These are phyloP conservation scores for Achatina immaculata DNA, from an alignment of 1,140 invertebrate genomes.

Conservation along the genomic window DNA sequence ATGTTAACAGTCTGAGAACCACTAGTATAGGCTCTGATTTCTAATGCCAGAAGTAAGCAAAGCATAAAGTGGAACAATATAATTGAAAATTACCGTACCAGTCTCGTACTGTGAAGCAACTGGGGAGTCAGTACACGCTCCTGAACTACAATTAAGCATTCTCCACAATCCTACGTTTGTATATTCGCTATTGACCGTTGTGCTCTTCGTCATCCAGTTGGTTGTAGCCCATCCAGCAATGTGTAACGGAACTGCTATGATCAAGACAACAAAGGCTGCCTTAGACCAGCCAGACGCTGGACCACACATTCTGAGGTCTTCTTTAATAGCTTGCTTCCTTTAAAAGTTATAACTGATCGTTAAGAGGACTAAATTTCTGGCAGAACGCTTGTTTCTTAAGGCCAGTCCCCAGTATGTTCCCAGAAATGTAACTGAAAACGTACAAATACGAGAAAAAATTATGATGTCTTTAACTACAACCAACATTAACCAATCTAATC, in stretches of 20 bases:
- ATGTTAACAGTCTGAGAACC: too few relatives aligned
- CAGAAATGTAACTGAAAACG: too few relatives aligned
- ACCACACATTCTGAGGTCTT: constrained; percentile 37
- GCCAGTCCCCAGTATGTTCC: too few relatives aligned
- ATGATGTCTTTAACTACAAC: too few relatives aligned
- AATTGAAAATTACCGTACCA: constrained; percentile 29
- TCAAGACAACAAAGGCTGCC: constrained; percentile 35
- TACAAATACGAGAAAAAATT: too few relatives aligned
- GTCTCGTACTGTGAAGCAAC: constrained; percentile 35
- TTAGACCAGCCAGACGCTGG: constrained; percentile 43
- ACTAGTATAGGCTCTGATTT: too few relatives aligned
- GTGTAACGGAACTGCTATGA: constrained; percentile 38
- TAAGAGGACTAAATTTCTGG: too few relatives aligned
- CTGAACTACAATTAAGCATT: constrained; percentile 31
- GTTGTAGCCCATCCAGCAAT: constrained; percentile 43
- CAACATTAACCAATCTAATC: too few relatives aligned
- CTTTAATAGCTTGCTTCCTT: neutral
- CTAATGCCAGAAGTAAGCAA: too few relatives aligned
- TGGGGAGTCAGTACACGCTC: constrained; percentile 16
- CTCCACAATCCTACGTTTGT: constrained; percentile 39
- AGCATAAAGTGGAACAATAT: too few relatives aligned
- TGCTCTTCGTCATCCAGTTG: constrained; percentile 43
- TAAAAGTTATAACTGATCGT: too few relatives aligned
- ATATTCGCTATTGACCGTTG: constrained; percentile 21
- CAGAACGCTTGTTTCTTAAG: too few relatives aligned